Conservation (phyloP, 2,888 invertebrate species). For the Volucella zonaria region DNA sequence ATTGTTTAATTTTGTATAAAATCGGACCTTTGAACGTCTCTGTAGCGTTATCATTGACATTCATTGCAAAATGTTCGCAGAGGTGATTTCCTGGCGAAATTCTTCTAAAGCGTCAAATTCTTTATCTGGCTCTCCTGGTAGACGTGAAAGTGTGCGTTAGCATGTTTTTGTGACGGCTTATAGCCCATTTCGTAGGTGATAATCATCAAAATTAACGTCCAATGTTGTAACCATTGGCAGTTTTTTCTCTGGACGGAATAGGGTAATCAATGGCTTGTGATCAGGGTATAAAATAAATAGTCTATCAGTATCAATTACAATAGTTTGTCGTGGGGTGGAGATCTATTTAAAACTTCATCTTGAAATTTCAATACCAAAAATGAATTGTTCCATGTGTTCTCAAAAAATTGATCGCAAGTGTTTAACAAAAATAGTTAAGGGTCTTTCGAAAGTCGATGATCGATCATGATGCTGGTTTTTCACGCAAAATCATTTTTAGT, state of each 20-base stretch:
- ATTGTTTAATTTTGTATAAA: not conserved
- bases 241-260: conserved; percentile 26
- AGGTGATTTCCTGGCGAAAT: conserved; percentile 40
- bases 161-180: conserved; percentile 40
- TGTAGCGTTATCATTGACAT: conserved; percentile 14
- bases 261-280: conserved; percentile 77
- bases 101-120: conserved; percentile 30
- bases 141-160: conserved; percentile 37
- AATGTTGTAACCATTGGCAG: conserved; percentile 37
- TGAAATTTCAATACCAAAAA: too few species aligned
- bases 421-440: too few species aligned
- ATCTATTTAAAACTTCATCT: too few species aligned
- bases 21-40: conserved; percentile 16
- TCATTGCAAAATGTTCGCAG: conserved; percentile 33
- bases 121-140: conserved; percentile 33
- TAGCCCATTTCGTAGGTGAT: too few species aligned
- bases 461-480: too few species aligned
- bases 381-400: too few species aligned
- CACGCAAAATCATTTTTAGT: too few species aligned
- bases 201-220: conserved; percentile 47
- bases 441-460: too few species aligned
- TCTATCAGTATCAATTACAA: too few species aligned
- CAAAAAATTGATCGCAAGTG: too few species aligned
- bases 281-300: conserved; percentile 80
- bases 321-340: too few species aligned